These are phyloP conservation scores for Mus musculus DNA, from an alignment of 2,113 vertebrate species.

Conservation along the genomic window GRCm39 chr11:66933501-66934000, in stretches of 20 bases:
- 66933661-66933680: too few species aligned
- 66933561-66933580: too few species aligned
- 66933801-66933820: not conserved
- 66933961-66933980: not conserved
- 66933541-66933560: too few species aligned
- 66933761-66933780: not conserved
- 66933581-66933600: too few species aligned
- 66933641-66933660: too few species aligned
- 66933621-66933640: too few species aligned
- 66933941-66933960: not conserved
- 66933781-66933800: not conserved
- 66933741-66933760: not conserved
- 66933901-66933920: not conserved
- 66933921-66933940: not conserved
- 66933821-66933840: conserved; percentile 28
- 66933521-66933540: too few species aligned
- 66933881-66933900: not conserved
- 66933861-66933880: not conserved
- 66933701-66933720: accelerated
- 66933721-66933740: not conserved
- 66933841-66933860: not conserved
- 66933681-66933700: not conserved
- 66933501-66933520: too few species aligned
- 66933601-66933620: too few species aligned
- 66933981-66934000: not conserved